Evolutionary conservation across 2,888 invertebrate genomes (phyloP).

Genomic region (Dicycla oo): DNA sequence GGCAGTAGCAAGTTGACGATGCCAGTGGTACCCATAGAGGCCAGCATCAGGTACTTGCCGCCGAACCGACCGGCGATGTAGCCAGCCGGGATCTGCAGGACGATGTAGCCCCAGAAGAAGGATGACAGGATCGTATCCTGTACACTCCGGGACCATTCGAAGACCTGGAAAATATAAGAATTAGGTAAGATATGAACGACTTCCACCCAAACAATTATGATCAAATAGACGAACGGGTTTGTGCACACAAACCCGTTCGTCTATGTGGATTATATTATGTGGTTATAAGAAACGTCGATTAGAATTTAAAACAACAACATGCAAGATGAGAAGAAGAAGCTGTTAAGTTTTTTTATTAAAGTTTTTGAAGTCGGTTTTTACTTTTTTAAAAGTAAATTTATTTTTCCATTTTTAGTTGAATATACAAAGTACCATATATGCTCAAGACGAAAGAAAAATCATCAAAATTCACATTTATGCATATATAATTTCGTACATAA

Average conservation of each 20-base stretch:
- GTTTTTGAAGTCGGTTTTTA: too few species aligned
- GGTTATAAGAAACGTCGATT: too few species aligned
- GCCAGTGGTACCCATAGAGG: slow-evolving; percentile 81
- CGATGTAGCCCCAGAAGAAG: slow-evolving; percentile 95
- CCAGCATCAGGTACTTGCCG: slow-evolving; percentile 92
- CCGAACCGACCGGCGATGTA: slow-evolving; percentile 94
- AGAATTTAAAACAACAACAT: neutral
- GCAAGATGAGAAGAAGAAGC: too few species aligned
- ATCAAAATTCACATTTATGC: too few species aligned
- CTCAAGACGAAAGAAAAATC: too few species aligned
- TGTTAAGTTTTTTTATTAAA: too few species aligned
- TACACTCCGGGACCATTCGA: slow-evolving; percentile 90
- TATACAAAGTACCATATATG: too few species aligned
- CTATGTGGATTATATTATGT: too few species aligned
- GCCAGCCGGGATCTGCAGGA: slow-evolving; percentile 94
- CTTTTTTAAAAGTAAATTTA: too few species aligned
- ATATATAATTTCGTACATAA: too few species aligned
- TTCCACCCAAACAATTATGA: neutral
- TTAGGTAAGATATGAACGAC: neutral
- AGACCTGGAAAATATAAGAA: slow-evolving; percentile 77
- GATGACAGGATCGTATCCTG: slow-evolving; percentile 93
- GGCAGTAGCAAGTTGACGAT: slow-evolving; percentile 82
- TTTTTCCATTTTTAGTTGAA: too few species aligned
- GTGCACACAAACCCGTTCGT: too few species aligned
- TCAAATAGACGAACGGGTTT: neutral